Base-by-base conservation (phyloP, 1,140 invertebrate genomes). In the Solen grandis region DNA sequence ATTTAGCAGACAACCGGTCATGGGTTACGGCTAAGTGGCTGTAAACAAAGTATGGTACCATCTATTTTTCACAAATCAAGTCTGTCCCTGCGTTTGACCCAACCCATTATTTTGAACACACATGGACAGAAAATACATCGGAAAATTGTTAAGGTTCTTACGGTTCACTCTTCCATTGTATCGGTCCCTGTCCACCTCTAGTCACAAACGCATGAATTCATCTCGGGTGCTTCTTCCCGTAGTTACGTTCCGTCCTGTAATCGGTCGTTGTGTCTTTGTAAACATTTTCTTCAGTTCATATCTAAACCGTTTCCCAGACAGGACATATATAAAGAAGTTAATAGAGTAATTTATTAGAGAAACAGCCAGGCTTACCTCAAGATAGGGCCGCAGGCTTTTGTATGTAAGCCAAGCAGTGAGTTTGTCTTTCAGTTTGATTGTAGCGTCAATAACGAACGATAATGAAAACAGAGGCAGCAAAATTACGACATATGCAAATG, bases 261-360 rank as follows among this genome's bases (percentile, higher is more conserved):
- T 25, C 55, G n/a, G 55, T 33, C 69, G 46, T 57, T 54, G 55
- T 22, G 22, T 69, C 10, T 29, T 25, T 22, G 36, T 25, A 46
- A 90, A 87, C n/a, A 89, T 70, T 16, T 81, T 77, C 22, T 85
- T 65, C 41, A 90, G 75, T 76, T 90, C 88, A 27, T 82, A 69
- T 22, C 89, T 82, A 74, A 89, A 90, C n/a, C 86, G 85, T 60
- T 85, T 85, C 19, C 87, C 89, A 38, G 86, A 89, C 29, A 89
- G 27, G 14, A 90, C 83, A 65, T 89, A 89, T 29, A 90, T 88
- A 73, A 87, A 89, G 65, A 90, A 89, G 70, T 89, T 90, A n/a
- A 85, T 73, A 27, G 79, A 84, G 62, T 90, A 90, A 75, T 90
- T 90, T 22, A 87, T 22, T 22, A 85, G 82, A 0, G 86, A 83